Base-by-base conservation (phyloP, 2,113 vertebrate genomes). In the Chaetodon auriga region DNA sequence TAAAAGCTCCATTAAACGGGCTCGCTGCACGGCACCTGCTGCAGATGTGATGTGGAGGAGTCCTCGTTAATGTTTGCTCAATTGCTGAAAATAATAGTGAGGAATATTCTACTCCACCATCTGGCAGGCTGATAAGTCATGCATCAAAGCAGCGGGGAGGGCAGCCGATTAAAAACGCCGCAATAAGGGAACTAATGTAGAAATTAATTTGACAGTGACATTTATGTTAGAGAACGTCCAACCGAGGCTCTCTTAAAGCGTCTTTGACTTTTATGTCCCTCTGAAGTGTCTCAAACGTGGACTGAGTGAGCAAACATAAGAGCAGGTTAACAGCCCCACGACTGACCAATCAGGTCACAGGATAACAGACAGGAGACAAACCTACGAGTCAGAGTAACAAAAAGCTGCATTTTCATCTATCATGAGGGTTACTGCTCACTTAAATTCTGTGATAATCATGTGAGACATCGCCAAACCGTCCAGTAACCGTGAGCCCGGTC, bases 31-130 rank as follows among this genome's bases (percentile, higher is more conserved):
- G 30, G 15, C 68, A 60, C 66, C 79, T 78, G 75, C 83, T 65
- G 2, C 69, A 84, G 70, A 51, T 65, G 66, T 68, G 61, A 54
- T 18, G 41, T 66, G 70, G n/a, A 45, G 11, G 13, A 68, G 25
- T 53, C 54, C 81, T 84, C 65, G 9, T 87, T 82, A 75, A 66
- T 75, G 69, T 78, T 30, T 21, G 41, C 68, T 63, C 63, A 45
- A 51, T 58, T 5, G 49, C 49, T 78, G 57, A 68, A 75, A 87
- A 78, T 69, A 82, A 75, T 46, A 66, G 68, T 36, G 81, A 54
- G 84, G 73, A 89, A 75, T 60, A 75, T 81, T 81, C 38, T 30
- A 2, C 72, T 6, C 16, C 1, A 60, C 84, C 89, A 86, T 90
- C 83, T 90, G 89, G 78, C 74, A 46, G 66, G 30, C 69, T 43